Base-by-base conservation (phyloP, 2,113 vertebrate species). In the Turnix velox region DNA sequence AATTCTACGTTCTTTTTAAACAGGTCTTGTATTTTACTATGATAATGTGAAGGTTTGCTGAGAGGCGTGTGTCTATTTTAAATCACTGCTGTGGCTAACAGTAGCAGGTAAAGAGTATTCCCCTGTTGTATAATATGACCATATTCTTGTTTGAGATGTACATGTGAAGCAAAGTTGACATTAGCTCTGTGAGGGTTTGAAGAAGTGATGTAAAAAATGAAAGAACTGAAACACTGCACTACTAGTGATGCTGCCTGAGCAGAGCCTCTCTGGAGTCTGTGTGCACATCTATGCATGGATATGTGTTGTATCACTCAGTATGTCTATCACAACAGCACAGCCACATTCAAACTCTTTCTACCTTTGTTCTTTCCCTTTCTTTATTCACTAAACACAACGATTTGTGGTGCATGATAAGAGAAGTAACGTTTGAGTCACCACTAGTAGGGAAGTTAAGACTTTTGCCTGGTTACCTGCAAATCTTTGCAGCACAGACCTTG, bases 1-100 rank as follows among this genome's bases (percentile, higher is more conserved):
- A 91, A 87, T 92, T 96, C 90, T 81, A 93, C 82, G 66, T 78
- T 39, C 30, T 59, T 88, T 91, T 88, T 58, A 81, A 78, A 72
- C 20, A 68, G 48, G 42, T 48, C 68, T 85, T 14, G 0, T 82
- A 69, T 84, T 91, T 93, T 81, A 55, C 31, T 59, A 35, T 10
- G 35, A 40, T 93, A 87, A 51, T 1, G 2, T 8, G 54, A 63
- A 73, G 51, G 17, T 54, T 79, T 87, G 57, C 68, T 61, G 69
- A 71, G 65, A 88, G 77, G 45, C 3, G 1, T 19, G 39, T 15
- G 3, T 23, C 58, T 58, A 4, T n/a, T 77, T 83, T 77, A 80
- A 88, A 79, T 91, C 75, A 59, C 74, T 55, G 55, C 62, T 1
- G 0, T 0, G 8, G 69, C 2, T 9, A 52, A 39, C 31, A 49